A percentile compares a stretch with the other conserved stretches of the same genome.
Evolutionary conservation across 2,888 invertebrate genomes (phyloP).

Genomic region (Cremastobaeus sp.): DNA sequence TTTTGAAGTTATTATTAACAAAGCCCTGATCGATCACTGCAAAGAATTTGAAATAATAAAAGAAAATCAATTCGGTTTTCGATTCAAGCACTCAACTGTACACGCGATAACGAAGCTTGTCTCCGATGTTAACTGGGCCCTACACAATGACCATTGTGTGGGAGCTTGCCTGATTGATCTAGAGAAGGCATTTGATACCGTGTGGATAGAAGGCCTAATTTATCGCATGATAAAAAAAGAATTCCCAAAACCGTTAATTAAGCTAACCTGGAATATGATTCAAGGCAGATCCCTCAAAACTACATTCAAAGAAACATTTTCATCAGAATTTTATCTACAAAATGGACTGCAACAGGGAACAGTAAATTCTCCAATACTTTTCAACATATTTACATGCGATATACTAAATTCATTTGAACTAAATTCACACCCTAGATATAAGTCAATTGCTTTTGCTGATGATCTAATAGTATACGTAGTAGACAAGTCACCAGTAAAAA

Average conservation of each 20-base stretch:
- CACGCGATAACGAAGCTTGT: conserved; percentile 58
- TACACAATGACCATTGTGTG: conserved; percentile 26
- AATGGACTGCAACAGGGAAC: conserved; percentile 61
- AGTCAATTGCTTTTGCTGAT: conserved; percentile 33
- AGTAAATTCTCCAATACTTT: conserved; percentile 33
- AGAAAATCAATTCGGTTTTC: conserved; percentile 60
- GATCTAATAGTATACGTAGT: conserved; percentile 31
- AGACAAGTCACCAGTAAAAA: conserved; percentile 26
- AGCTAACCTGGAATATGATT: conserved; percentile 59
- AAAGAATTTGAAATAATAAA: conserved; percentile 40
- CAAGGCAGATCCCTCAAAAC: conserved; percentile 29
- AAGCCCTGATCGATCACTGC: conserved; percentile 15
- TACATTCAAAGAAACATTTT: neutral
- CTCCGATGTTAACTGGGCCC: conserved; percentile 42
- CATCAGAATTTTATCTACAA: conserved; percentile 17
- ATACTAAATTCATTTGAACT: conserved; percentile 13
- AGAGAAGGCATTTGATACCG: too few relatives aligned
- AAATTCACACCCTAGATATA: neutral
- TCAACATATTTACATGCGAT: conserved; percentile 26
- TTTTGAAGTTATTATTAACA: conserved; percentile 43
- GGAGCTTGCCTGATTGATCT: conserved; percentile 28
- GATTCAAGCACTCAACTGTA: conserved; percentile 55
- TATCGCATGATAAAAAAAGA: conserved; percentile 54
- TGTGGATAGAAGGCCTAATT: conserved; percentile 58
- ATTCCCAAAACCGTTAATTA: conserved; percentile 58